Conservation (phyloP, 2,797 vertebrate genomes). For the Gymnopithys bicolor region DNA sequence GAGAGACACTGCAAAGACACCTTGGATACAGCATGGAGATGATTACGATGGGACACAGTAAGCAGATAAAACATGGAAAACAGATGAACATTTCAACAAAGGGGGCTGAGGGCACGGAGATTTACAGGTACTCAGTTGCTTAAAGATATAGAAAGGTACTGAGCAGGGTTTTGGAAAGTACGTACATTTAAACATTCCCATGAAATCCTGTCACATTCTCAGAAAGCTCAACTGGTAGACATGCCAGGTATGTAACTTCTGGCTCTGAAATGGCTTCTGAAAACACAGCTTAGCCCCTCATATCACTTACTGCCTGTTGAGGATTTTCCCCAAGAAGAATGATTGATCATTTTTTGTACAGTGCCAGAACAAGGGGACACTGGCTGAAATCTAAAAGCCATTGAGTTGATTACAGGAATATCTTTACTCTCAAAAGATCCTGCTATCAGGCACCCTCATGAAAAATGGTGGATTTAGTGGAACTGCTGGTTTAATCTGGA, state of each 20-base stretch:
- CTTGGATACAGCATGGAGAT: not conserved
- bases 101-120: not conserved
- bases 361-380: not conserved
- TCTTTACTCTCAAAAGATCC: not conserved
- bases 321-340: not conserved
- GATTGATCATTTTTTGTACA: not conserved
- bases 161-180: not conserved
- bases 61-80: not conserved
- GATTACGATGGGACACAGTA: fast-evolving
- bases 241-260: not conserved
- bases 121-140: not conserved
- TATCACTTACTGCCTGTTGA: not conserved
- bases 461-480: not conserved
- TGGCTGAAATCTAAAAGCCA: not conserved
- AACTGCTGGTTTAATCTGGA: not conserved
- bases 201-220: not conserved
- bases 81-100: not conserved
- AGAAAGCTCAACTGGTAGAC: not conserved
- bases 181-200: not conserved
- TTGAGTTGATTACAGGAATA: not conserved
- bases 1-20: not conserved
- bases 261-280: not conserved
- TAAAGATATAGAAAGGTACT: not conserved
- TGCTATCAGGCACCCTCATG: not conserved
- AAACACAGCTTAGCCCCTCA: not conserved